These are phyloP conservation scores for Zapus hudsonius DNA, from an alignment of 2,113 vertebrate genomes.

Conservation along the genomic window DNA sequence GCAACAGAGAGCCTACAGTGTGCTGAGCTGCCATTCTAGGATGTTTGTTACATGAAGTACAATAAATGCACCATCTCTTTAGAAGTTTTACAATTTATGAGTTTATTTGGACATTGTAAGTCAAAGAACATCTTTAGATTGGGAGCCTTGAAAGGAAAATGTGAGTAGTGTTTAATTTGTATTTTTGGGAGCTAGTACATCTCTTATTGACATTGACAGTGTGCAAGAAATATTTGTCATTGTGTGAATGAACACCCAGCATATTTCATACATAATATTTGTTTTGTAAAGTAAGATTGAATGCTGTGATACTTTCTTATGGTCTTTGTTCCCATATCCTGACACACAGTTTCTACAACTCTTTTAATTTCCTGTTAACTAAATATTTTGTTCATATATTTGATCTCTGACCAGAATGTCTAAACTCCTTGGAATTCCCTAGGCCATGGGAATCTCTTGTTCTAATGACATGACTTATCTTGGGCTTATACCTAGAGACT, in stretches of 20 bases:
- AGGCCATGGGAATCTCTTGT: background rate
- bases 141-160: background rate
- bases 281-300: background rate
- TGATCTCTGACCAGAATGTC: background rate
- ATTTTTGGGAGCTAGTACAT: background rate
- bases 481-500: background rate
- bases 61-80: background rate
- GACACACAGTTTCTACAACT: background rate
- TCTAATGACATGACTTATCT: background rate
- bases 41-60: background rate
- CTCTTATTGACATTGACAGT: background rate
- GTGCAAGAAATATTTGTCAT: slow-evolving; percentile 44
- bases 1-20: background rate
- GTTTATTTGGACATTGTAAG: background rate
- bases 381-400: background rate
- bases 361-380: background rate
- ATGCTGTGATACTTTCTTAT: background rate
- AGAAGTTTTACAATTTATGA: background rate
- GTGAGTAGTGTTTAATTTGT: slow-evolving; percentile 2
- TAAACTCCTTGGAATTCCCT: background rate
- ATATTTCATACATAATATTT: background rate
- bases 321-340: background rate
- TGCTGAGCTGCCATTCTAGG: background rate
- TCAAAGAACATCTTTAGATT: background rate
- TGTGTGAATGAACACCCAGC: background rate